Base-by-base conservation (phyloP, 2,113 vertebrate genomes). In the Cichladusa arquata region DNA sequence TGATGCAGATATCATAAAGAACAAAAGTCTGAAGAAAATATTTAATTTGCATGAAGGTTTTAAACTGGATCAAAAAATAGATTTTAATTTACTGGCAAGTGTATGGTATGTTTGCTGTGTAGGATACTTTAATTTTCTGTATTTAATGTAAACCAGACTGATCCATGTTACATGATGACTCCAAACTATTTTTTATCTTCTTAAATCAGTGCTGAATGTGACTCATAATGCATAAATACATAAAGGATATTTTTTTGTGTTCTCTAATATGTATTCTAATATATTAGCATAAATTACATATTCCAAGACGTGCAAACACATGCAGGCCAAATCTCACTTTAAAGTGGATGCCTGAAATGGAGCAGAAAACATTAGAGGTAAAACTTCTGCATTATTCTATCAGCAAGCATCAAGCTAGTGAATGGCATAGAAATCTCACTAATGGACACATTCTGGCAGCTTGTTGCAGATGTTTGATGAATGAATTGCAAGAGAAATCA, bases 391-490 rank as follows among this genome's bases (percentile, higher is more conserved):
- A 67, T 95, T 90, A 93, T 94, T 94, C 76, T 93, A 89, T 95
- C 91, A 91, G 81, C 65, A 85, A 95, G 67, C 88, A 95, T 94
- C 56, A 72, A 71, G 92, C 38, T 77, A 57, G 78, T 82, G 82
- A 91, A 89, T 80, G 72, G 81, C 36, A 24, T 70, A 61, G 93
- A 93, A 96, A 90, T 92, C 71, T 83, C 91, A 89, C 91, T 93
- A 94, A 96, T 97, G 91, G 90, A 90, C 70, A 60, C 8, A 5
- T 96, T 93, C 73, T 92, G 92, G 91, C 88, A 95, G 90, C 86
- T 97, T 94, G 58, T 92, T 97, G 92, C 73, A 95, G 86, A 89
- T 88, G 74, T 95, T 93, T 96, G 88, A 94, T 95, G 88, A 96
- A 93, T 96, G 93, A 84, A 93, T 96, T 93, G 73, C 82, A 42